These are phyloP conservation scores for Propithecus coquereli DNA, from an alignment of 2,113 vertebrate genomes.

Conservation along the genomic window DNA sequence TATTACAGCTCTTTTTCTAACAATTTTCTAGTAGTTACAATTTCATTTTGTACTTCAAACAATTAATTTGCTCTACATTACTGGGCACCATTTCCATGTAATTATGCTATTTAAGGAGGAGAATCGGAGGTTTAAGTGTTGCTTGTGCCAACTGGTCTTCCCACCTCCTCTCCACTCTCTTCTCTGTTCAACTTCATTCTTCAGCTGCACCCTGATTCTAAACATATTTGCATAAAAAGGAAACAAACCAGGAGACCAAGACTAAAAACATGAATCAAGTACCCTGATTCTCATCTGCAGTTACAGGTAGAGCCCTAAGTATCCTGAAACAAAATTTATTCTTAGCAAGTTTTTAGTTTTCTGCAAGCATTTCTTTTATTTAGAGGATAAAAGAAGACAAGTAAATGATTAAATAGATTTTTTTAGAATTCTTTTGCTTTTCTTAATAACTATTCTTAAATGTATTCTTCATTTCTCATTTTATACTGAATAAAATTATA, in stretches of 20 bases:
- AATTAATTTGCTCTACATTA: neutral
- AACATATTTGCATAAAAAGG: neutral
- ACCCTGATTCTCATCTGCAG: neutral
- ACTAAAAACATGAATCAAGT: neutral
- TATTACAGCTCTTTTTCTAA: neutral
- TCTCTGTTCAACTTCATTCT: neutral
- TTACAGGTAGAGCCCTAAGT: neutral
- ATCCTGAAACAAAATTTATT: constrained; percentile 32
- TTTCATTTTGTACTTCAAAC: neutral
- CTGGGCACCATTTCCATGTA: neutral
- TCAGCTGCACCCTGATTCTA: neutral
- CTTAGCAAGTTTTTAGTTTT: constrained; percentile 20
- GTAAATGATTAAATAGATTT: neutral
- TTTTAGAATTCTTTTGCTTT: neutral
- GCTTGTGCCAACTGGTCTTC: neutral
- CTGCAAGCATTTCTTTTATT: constrained; percentile 2
- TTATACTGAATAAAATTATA: neutral
- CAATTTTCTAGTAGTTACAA: neutral
- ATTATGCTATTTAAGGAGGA: neutral
- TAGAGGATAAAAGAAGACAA: constrained; percentile 27
- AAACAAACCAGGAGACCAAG: constrained; percentile 20
- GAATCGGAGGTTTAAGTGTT: neutral
- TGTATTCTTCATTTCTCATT: neutral
- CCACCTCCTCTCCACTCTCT: neutral
- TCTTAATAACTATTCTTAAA: neutral